Percentiles rank a stretch among this genome's conserved stretches.
phyloP scores from a whole-genome alignment of 2,113 vertebrate genomes.

The Athene cunicularia region DNA sequence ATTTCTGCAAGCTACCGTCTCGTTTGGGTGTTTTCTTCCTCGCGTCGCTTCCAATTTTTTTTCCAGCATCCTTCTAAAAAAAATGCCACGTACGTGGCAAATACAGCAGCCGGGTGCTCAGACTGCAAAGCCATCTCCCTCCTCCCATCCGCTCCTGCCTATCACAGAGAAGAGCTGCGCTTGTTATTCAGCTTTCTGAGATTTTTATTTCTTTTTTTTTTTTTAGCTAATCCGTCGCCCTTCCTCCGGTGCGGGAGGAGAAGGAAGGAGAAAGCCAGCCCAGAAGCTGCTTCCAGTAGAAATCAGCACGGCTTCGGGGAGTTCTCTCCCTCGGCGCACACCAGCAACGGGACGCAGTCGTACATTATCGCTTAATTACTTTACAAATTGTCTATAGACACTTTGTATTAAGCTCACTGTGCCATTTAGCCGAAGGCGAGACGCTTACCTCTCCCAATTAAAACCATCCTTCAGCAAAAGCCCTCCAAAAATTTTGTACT shows the following conservation, averaged over 20 bases:
- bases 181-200: background rate
- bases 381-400: background rate
- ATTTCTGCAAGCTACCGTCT: background rate
- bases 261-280: background rate
- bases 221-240: background rate
- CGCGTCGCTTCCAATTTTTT: background rate
- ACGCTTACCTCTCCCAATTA: background rate
- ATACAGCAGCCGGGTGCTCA: background rate
- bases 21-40: background rate
- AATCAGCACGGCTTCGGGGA: background rate
- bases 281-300: background rate
- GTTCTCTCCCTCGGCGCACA: background rate
- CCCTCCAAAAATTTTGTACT: background rate
- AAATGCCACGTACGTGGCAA: background rate
- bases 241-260: background rate
- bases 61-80: background rate
- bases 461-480: background rate
- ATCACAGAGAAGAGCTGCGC: no score
- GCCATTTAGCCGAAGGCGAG: background rate
- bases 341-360: background rate
- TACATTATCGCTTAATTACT: background rate
- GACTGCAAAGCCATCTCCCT: background rate
- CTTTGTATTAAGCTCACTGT: background rate
- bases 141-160: background rate
- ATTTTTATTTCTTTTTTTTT: no score